A percentile compares a stretch with the other conserved stretches of the same genome.
phyloP scores from a whole-genome alignment of 2,888 invertebrate species.

The Protophormia terraenovae region DNA sequence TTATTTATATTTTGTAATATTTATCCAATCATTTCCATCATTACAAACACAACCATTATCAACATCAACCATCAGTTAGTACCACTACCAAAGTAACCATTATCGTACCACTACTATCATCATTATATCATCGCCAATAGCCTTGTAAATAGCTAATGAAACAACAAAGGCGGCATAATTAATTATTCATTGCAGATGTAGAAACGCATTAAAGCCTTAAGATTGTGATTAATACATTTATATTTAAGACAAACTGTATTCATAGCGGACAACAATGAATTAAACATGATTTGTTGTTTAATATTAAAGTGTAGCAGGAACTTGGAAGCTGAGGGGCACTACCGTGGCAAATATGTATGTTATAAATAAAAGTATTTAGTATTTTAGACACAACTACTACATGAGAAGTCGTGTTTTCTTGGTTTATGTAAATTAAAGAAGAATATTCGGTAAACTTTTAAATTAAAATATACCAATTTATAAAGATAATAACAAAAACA shows the following conservation, averaged over 20 bases:
- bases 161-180: slow-evolving; percentile 33
- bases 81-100: background rate
- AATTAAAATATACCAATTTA: no score
- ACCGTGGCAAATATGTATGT: no score
- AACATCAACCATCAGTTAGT: background rate
- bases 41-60: background rate
- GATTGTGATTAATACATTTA: slow-evolving; percentile 57
- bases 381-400: background rate
- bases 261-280: slow-evolving; percentile 28
- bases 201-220: slow-evolving; percentile 54
- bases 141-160: background rate
- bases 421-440: background rate
- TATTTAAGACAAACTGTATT: slow-evolving; percentile 48
- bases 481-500: no score
- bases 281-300: slow-evolving; percentile 30
- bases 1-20: slow-evolving; percentile 1
- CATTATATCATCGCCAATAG: background rate
- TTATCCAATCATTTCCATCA: background rate
- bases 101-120: background rate
- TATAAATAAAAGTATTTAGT: background rate
- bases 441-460: no score
- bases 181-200: slow-evolving; percentile 57
- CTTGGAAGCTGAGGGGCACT: background rate
- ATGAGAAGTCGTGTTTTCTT: background rate
- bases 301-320: background rate